A percentile compares a stretch with the other conserved stretches of the same genome.
These are phyloP conservation scores for Eleutherodactylus coqui DNA, from an alignment of 2,797 vertebrate species.

Conservation along the genomic window DNA sequence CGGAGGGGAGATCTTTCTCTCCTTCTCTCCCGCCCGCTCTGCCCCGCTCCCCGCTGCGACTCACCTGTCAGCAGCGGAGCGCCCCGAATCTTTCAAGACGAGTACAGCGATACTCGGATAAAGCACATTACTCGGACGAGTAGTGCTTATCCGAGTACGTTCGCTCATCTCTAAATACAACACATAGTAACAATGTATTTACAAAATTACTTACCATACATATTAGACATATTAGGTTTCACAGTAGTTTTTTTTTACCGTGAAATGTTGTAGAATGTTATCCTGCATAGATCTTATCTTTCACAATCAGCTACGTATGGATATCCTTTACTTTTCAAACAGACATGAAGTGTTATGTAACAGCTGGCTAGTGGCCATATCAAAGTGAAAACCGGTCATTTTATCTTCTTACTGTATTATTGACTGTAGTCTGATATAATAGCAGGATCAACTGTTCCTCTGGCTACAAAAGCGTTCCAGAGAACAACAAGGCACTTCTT, in stretches of 20 bases:
- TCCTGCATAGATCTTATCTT: background rate
- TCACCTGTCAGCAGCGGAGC: too few relatives aligned
- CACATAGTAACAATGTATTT: too few relatives aligned
- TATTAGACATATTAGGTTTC: background rate
- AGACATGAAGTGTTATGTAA: background rate
- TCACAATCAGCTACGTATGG: background rate
- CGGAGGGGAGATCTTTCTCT: too few relatives aligned
- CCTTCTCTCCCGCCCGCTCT: too few relatives aligned
- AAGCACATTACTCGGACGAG: too few relatives aligned
- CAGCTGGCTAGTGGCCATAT: background rate
- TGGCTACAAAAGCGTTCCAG: background rate
- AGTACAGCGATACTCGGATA: too few relatives aligned
- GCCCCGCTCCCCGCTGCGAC: too few relatives aligned
- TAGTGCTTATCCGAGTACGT: too few relatives aligned
- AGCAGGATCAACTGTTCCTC: constrained; percentile 20
- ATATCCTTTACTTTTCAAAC: background rate
- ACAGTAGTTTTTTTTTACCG: background rate
- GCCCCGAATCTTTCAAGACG: too few relatives aligned
- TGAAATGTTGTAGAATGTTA: background rate
- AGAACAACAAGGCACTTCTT: background rate
- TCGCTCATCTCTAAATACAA: too few relatives aligned
- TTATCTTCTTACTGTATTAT: background rate
- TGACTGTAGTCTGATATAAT: background rate
- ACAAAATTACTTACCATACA: too few relatives aligned
- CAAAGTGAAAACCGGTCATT: too few relatives aligned